Conservation (phyloP, 2,113 vertebrate genomes). For the Rutilus rutilus region DNA sequence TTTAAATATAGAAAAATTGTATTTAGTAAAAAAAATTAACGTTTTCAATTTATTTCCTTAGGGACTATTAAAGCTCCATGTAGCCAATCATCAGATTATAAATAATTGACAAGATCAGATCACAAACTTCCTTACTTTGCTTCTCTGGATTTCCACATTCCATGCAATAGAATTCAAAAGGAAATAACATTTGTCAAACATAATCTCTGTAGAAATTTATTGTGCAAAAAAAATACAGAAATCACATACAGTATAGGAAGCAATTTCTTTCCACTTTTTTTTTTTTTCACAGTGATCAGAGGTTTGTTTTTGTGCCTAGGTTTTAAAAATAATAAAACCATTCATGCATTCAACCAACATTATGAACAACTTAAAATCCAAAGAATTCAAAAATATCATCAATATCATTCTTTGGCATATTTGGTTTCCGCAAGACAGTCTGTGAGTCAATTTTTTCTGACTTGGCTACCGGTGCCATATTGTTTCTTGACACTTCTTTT, state of each 20-base stretch:
- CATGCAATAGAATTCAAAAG: background rate
- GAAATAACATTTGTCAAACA: background rate
- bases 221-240: background rate
- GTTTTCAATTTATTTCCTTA: no score
- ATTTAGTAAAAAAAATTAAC: no score
- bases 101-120: no score
- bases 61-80: no score
- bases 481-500: background rate
- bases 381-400: slow-evolving; percentile 76
- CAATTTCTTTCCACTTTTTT: background rate
- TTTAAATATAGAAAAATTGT: no score
- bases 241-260: background rate
- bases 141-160: background rate
- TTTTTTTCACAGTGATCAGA: background rate
- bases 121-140: background rate
- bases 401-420: slow-evolving; percentile 63
- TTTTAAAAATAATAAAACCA: background rate
- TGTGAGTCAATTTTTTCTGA: background rate
- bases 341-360: background rate
- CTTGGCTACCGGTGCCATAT: background rate
- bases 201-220: background rate
- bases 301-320: background rate
- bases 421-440: background rate
- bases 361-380: slow-evolving; percentile 64
- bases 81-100: no score